phyloP scores from a whole-genome alignment of 1,140 invertebrate species.

The Lamellibrachia luymesi region DNA sequence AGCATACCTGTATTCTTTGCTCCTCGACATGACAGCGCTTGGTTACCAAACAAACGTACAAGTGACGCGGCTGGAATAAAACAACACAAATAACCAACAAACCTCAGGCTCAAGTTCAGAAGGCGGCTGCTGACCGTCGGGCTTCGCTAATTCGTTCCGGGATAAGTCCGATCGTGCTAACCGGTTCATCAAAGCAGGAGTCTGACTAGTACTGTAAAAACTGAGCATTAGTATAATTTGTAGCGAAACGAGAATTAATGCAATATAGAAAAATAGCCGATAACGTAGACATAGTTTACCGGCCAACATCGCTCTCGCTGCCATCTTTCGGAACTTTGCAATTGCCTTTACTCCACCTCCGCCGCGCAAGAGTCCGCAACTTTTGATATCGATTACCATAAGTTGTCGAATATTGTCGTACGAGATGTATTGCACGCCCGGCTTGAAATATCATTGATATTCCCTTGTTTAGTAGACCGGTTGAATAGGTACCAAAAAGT shows the following conservation, averaged over 20 bases:
- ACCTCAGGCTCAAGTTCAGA: background rate
- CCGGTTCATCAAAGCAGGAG: background rate
- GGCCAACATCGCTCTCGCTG: background rate
- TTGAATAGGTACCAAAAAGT: background rate
- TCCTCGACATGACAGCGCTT: background rate
- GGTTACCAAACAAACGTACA: background rate
- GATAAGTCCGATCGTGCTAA: background rate
- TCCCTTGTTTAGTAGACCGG: background rate
- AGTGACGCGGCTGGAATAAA: background rate
- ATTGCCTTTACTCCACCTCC: background rate
- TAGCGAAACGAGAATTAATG: background rate
- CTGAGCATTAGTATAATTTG: background rate
- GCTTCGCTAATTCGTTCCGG: background rate
- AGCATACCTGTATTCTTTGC: too few relatives aligned
- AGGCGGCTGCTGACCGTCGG: background rate
- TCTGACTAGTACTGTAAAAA: conserved; percentile 1
- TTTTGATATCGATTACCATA: background rate
- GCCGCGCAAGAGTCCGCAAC: background rate
- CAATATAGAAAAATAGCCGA: background rate
- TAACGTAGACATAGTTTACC: background rate
- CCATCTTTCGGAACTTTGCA: background rate
- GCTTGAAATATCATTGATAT: background rate
- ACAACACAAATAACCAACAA: background rate
- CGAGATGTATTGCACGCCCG: background rate
- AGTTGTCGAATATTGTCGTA: background rate